phyloP scores from a whole-genome alignment of 1,140 invertebrate genomes.

The Trichogramma pretiosum region DNA sequence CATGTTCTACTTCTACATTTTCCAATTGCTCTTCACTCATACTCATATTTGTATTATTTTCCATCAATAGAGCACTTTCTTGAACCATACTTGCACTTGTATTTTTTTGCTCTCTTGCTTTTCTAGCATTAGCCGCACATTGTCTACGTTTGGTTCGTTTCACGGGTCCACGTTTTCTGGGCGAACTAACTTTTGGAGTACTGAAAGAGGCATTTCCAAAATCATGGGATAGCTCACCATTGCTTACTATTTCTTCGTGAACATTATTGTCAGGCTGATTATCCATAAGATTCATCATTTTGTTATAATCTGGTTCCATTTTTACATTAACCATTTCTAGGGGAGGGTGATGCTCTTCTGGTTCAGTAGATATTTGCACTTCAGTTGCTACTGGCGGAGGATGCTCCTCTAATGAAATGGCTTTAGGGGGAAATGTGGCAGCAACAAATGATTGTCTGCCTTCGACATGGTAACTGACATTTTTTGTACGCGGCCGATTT shows the following conservation, averaged over 20 bases:
- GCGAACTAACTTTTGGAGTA: no score
- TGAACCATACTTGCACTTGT: conserved; percentile 7
- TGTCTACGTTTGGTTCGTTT: conserved; percentile 27
- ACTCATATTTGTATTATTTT: conserved; percentile 20
- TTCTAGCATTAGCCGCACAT: conserved; percentile 13
- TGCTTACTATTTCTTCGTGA: neutral
- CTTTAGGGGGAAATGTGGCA: conserved; percentile 40
- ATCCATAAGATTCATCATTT: conserved; percentile 27
- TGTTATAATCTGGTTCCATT: conserved; percentile 28
- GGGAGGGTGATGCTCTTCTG: neutral
- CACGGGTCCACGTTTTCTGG: conserved; percentile 19
- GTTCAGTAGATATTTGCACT: neutral
- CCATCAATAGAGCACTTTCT: neutral
- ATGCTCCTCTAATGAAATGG: no score
- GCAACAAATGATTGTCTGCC: conserved; percentile 39
- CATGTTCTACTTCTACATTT: conserved; percentile 17
- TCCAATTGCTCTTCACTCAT: conserved; percentile 34
- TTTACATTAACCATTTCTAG: conserved; percentile 33
- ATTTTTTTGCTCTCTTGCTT: conserved; percentile 19
- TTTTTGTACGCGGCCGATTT: conserved; percentile 51
- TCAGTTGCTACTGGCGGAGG: neutral
- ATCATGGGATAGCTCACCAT: no score
- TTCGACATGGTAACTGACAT: conserved; percentile 55
- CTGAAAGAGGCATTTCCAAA: no score
- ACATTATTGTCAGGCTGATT: conserved; percentile 16